Evolutionary conservation across 2,797 vertebrate genomes (phyloP).

Genomic region (Rhabdophis nuchalis): DNA sequence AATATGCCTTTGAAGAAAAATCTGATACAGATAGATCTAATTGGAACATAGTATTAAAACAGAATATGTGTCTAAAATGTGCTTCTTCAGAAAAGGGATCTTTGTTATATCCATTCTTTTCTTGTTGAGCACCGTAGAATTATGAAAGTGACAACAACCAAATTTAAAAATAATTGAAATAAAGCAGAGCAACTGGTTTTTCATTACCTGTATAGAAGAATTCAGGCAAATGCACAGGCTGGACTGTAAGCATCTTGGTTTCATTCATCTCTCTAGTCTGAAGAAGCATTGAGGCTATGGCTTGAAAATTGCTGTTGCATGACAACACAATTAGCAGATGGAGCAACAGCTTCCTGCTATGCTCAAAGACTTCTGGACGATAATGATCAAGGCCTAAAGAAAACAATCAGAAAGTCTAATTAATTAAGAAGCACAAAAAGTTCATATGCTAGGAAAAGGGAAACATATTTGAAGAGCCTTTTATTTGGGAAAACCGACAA

Average conservation of each 20-base stretch:
- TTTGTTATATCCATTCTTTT: neutral
- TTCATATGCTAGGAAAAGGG: slow-evolving; percentile 54
- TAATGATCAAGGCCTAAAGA: slow-evolving; percentile 93
- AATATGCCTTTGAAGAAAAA: slow-evolving; percentile 18
- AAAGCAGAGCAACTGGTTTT: neutral
- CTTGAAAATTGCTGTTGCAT: slow-evolving; percentile 94
- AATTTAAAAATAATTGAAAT: neutral
- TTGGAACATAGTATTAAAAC: slow-evolving; percentile 6
- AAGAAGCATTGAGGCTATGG: slow-evolving; percentile 92
- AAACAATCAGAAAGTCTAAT: slow-evolving; percentile 42
- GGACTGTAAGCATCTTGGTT: slow-evolving; percentile 91
- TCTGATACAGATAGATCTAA: slow-evolving; percentile 15
- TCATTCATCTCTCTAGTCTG: slow-evolving; percentile 91
- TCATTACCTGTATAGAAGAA: slow-evolving; percentile 87
- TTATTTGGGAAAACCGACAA: slow-evolving; percentile 28
- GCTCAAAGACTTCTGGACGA: slow-evolving; percentile 95
- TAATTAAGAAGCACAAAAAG: slow-evolving; percentile 51
- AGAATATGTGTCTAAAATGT: neutral
- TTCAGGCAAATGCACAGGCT: slow-evolving; percentile 87
- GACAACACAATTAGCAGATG: slow-evolving; percentile 94
- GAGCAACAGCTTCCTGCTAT: slow-evolving; percentile 93
- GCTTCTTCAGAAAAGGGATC: neutral
- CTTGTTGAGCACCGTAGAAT: neutral
- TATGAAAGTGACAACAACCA: neutral
- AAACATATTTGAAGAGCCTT: slow-evolving; percentile 45